Base-by-base conservation (phyloP, 2,888 invertebrate species). In the Diarsia mendica region DNA sequence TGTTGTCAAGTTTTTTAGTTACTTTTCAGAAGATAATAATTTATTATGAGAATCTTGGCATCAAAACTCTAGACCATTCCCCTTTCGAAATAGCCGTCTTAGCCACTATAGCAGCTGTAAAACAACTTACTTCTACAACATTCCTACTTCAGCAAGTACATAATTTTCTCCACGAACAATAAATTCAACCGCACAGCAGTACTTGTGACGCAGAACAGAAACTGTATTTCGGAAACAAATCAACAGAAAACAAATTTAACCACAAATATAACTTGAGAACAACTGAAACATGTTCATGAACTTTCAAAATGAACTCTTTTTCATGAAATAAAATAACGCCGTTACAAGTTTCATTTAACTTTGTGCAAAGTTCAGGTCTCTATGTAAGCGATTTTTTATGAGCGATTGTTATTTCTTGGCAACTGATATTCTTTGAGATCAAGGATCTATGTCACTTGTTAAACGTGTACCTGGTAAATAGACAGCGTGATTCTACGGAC, bases 231-330 rank as follows among this genome's bases (percentile, higher is more conserved):
- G 20, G n/a, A 66, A 79, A 79, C 78, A 78, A 86, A 87, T 84
- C 77, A 86, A 53, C 55, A 61, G 72, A 67, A 85, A 88, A 82
- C 77, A 85, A 85, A 84, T 81, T 81, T 72, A 81, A 85, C 75
- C 78, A 74, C 80, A 78, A 84, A 86, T 75, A 81, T 75, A 82
- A 85, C 75, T 88, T 75, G 75, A 66, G 23, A 86, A 83, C 79
- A 78, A 80, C 80, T 64, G 80, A 73, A 83, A 77, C 81, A 83
- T 85, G 83, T 78, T 83, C 78, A 71, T 85, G 80, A 88, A 88
- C 88, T 87, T 85, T 72, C 71, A 68, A 75, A 86, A 85, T 82
- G 75, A 83, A 87, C 83, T 87, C 87, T 88, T 87, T 87, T 87
- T 78, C 79, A 78, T 85, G 78, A 82, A 88, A 87, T 86, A 83